Evolutionary conservation across 2,888 invertebrate genomes (phyloP), one percentile per base, ranked within the genome.

Genomic region (Hipparchia semele): DNA sequence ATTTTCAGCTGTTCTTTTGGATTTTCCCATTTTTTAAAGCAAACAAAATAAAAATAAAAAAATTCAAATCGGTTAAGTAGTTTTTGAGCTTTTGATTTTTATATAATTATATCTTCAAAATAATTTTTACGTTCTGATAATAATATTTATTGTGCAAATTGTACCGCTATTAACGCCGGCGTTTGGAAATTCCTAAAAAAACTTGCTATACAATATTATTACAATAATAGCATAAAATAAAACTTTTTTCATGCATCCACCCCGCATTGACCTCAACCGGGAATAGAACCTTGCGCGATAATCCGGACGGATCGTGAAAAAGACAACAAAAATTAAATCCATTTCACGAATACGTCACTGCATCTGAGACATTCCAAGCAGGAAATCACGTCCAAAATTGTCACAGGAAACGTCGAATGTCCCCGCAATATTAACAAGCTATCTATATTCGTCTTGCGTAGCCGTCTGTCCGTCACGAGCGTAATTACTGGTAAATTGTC

Each of bases 331-430:
- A 45, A 69, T 60, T 6, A 6, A 33, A 33, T 54, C 10, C 12
- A 66, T 7, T 53, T 54, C 45, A 56, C 54, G 56, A 65, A 60
- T 59, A 67, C 59, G 66, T 71, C 68, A 68, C 73, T 12, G 60
- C 53, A 67, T 58, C 70, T 13, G 67, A 71, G 71, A 75, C 67
- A 75, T 76, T 75, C 76, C 73, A 69, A 73, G 72, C 82, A 87
- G 91, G 90, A 91, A 83, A 85, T 89, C 90, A 90, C 88, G 91
- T 89, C 80, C 86, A 78, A 83, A 90, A 86, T 81, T 86, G 86
- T 87, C 85, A 83, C 88, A 88, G 91, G 91, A 91, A 88, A 82
- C 84, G 78, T 76, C 78, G 72, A 80, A 79, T 79, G 79, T 73
- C 79, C 73, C 73, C 77, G 78, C 81, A 82, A 82, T 80, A 82